Conservation (phyloP, 2,888 invertebrate genomes). For the Lasioglossum vierecki region DNA sequence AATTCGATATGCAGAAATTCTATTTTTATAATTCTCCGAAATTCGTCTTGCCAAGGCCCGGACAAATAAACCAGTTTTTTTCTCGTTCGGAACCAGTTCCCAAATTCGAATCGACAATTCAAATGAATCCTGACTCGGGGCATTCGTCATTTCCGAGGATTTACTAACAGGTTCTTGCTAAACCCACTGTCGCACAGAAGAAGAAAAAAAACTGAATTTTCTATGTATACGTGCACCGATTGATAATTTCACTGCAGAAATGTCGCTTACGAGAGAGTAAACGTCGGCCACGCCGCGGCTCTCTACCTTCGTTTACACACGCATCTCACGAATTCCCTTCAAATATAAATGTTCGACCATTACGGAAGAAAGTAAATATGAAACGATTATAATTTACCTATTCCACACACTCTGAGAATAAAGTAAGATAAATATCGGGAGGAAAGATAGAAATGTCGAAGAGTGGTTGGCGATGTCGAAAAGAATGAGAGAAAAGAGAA, state of each 20-base stretch:
- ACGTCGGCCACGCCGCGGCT: neutral
- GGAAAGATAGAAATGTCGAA: too few relatives aligned
- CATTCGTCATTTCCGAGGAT: slow-evolving; percentile 27
- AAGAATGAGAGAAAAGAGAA: too few relatives aligned
- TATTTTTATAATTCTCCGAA: neutral
- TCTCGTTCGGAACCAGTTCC: slow-evolving; percentile 11
- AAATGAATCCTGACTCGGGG: neutral
- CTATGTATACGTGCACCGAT: slow-evolving; percentile 57
- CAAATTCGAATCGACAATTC: slow-evolving; percentile 13
- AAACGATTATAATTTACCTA: slow-evolving; percentile 46
- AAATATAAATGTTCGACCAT: slow-evolving; percentile 62
- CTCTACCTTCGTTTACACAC: slow-evolving; percentile 49
- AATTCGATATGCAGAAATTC: neutral
- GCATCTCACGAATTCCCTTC: slow-evolving; percentile 59
- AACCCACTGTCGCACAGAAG: slow-evolving; percentile 20
- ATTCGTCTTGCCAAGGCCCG: neutral
- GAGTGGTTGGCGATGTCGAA: too few relatives aligned
- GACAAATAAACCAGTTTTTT: slow-evolving; percentile 21
- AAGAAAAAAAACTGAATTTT: slow-evolving; percentile 51
- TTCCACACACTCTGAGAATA: too few relatives aligned
- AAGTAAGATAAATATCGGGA: too few relatives aligned
- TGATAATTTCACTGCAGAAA: slow-evolving; percentile 46
- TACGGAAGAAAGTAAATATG: slow-evolving; percentile 61
- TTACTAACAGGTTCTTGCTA: slow-evolving; percentile 39
- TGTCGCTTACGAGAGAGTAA: slow-evolving; percentile 40